Percentiles rank a stretch among this genome's conserved stretches.
These are phyloP conservation scores for Ditylenchus weischeri DNA, from an alignment of 2,888 invertebrate species.

Conservation along the genomic window DNA sequence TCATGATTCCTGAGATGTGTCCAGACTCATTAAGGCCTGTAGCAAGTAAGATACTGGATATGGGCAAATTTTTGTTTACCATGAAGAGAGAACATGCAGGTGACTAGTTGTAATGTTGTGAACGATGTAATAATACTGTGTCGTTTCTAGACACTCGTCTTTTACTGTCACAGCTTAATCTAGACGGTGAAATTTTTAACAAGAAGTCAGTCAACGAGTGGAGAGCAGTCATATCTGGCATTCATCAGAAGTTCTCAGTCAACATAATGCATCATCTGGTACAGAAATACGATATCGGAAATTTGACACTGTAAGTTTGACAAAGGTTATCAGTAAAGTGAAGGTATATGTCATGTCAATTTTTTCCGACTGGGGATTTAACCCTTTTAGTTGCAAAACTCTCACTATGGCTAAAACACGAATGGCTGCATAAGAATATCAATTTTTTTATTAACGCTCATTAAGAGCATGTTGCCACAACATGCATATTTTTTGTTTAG, in stretches of 20 bases:
- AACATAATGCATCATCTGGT: constrained; percentile 21
- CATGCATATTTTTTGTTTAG: too few relatives aligned
- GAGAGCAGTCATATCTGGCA: constrained; percentile 9
- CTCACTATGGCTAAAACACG: too few relatives aligned
- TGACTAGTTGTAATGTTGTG: neutral
- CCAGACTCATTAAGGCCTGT: constrained; percentile 16
- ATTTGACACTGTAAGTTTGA: constrained; percentile 17
- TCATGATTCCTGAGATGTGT: constrained; percentile 19
- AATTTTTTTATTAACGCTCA: too few relatives aligned
- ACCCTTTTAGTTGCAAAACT: too few relatives aligned
- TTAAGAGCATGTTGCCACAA: too few relatives aligned
- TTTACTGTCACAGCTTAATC: constrained; percentile 13
- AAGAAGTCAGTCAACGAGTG: constrained; percentile 13
- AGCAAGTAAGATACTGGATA: constrained; percentile 10
- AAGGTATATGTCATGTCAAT: too few relatives aligned
- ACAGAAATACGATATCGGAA: constrained; percentile 20
- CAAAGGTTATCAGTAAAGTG: neutral
- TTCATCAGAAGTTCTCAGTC: constrained; percentile 14
- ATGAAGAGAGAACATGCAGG: constrained; percentile 22
- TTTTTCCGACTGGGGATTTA: too few relatives aligned
- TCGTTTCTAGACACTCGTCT: constrained; percentile 13
- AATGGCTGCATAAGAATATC: too few relatives aligned
- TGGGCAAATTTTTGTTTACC: constrained; percentile 23
- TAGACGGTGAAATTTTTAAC: constrained; percentile 11
- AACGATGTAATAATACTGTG: too few relatives aligned